Conservation (phyloP, 1,140 invertebrate genomes). For the Maniola jurtina region DNA sequence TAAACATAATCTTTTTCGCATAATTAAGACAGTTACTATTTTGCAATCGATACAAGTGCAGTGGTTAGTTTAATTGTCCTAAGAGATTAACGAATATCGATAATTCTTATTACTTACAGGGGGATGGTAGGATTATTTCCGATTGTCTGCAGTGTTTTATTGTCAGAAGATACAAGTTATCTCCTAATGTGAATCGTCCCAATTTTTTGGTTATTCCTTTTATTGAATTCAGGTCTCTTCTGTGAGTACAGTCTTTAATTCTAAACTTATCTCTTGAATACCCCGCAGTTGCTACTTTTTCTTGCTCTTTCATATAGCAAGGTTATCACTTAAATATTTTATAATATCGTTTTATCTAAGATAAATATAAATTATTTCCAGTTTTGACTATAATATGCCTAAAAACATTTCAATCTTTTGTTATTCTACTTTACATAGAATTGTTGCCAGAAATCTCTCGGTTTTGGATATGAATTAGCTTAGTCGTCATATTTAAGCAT, state of each 20-base stretch:
- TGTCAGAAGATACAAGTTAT: too few relatives aligned
- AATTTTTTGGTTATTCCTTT: neutral
- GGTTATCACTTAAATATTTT: conserved; percentile 1
- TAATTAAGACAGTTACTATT: conserved; percentile 44
- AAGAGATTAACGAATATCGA: too few relatives aligned
- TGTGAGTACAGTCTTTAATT: neutral
- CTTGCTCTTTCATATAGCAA: conserved; percentile 4
- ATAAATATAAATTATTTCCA: neutral
- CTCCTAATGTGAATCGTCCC: too few relatives aligned
- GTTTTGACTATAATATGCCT: too few relatives aligned
- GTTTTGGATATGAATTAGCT: too few relatives aligned
- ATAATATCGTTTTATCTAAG: neutral
- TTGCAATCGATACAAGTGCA: conserved; percentile 13
- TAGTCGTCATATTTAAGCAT: too few relatives aligned
- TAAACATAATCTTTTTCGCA: conserved; percentile 49
- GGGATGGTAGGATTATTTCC: neutral
- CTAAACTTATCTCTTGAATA: neutral
- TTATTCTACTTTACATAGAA: too few relatives aligned
- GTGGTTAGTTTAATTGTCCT: conserved; percentile 1
- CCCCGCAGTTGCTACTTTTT: conserved; percentile 3
- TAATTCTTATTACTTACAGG: too few relatives aligned
- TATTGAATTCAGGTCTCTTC: neutral
- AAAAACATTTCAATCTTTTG: too few relatives aligned
- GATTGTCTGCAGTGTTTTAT: too few relatives aligned
- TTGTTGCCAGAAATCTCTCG: too few relatives aligned